Evolutionary conservation across 2,113 vertebrate genomes (phyloP).

Genomic region (Lasiurus borealis): DNA sequence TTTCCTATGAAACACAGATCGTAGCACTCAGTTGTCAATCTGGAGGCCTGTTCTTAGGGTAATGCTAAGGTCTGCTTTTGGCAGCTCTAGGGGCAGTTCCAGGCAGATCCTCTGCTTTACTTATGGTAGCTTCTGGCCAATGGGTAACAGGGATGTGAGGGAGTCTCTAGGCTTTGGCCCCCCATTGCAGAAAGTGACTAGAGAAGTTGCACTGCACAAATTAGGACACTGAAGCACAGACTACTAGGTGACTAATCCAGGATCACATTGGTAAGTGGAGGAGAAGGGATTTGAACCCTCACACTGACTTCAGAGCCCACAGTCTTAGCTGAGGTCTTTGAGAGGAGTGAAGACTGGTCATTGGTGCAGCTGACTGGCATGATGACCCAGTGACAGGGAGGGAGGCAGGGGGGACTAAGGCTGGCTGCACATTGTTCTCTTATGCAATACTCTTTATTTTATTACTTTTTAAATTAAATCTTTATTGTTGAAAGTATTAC

Average conservation of each 20-base stretch:
- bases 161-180: conserved; percentile 65
- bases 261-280: neutral
- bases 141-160: conserved; percentile 78
- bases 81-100: conserved; percentile 79
- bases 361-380: neutral
- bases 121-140: conserved; percentile 78
- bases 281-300: neutral
- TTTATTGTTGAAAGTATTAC: no score
- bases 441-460: neutral
- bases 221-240: neutral
- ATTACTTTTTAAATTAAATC: no score
- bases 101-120: conserved; percentile 78
- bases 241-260: neutral
- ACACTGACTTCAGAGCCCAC: neutral
- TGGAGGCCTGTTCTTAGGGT: conserved; percentile 76
- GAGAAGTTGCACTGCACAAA: neutral
- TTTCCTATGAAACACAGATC: conserved; percentile 81
- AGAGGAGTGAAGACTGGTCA: neutral
- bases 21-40: conserved; percentile 77
- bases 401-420: neutral
- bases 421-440: neutral
- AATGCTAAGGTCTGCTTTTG: conserved; percentile 84
- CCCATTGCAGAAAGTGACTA: neutral
- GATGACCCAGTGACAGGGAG: accelerated
- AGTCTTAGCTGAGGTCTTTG: neutral